Evolutionary conservation across 2,797 vertebrate species (phyloP).

Genomic region (Myotis findleyi): DNA sequence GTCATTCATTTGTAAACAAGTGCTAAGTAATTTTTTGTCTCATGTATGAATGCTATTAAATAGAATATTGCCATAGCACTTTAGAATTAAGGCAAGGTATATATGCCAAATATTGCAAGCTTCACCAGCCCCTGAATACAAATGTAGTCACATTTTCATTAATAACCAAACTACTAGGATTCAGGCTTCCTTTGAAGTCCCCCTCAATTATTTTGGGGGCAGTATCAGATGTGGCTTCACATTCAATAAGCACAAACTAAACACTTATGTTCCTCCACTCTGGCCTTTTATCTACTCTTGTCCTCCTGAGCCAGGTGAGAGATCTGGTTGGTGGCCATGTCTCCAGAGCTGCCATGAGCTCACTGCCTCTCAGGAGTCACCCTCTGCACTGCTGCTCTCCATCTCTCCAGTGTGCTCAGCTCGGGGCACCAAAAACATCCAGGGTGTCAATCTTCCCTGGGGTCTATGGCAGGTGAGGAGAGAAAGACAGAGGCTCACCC

Average conservation of each 20-base stretch:
- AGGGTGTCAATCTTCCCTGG: not conserved
- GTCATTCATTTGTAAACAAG: slow-evolving; percentile 68
- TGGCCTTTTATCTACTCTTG: not conserved
- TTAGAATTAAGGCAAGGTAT: slow-evolving; percentile 40
- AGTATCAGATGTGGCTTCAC: not conserved
- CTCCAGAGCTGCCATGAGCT: not conserved
- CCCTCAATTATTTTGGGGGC: not conserved
- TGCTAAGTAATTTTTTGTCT: slow-evolving; percentile 61
- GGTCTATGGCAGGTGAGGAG: not conserved
- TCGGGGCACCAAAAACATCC: fast-evolving
- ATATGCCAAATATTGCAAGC: slow-evolving; percentile 36
- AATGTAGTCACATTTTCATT: slow-evolving; percentile 18
- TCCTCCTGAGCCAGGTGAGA: not conserved
- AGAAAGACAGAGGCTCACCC: not conserved
- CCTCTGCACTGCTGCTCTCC: not conserved
- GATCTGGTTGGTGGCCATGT: no score
- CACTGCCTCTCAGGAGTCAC: not conserved
- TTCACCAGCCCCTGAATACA: not conserved
- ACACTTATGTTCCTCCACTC: not conserved
- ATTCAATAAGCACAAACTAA: not conserved
- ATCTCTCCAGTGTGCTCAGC: not conserved
- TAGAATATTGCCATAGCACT: slow-evolving; percentile 51
- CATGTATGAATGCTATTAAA: slow-evolving; percentile 49
- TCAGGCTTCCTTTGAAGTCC: not conserved
- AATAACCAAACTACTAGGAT: not conserved